These are phyloP conservation scores for Zelleria hepariella DNA, from an alignment of 2,888 invertebrate genomes.

Conservation along the genomic window DNA sequence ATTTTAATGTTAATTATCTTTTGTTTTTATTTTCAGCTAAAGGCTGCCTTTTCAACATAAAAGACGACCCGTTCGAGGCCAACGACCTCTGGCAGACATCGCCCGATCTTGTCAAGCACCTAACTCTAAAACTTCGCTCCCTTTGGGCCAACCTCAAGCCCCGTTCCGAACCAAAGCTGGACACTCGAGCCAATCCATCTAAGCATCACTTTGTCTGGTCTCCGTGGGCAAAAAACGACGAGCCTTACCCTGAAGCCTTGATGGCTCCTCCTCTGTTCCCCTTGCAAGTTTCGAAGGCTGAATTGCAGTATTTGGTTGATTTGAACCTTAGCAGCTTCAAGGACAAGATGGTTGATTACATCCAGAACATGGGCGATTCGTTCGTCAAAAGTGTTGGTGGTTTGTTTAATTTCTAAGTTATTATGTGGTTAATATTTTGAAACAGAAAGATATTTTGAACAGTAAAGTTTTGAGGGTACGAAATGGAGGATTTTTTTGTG, in stretches of 20 bases:
- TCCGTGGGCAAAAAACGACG: constrained; percentile 30
- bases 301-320: constrained; percentile 29
- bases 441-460: no score
- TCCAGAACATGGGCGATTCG: constrained; percentile 24
- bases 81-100: constrained; percentile 30
- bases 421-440: no score
- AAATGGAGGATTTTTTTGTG: not conserved
- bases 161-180: constrained; percentile 20
- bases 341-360: constrained; percentile 22
- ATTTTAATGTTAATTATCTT: no score
- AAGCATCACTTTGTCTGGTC: constrained; percentile 28
- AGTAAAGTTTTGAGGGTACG: no score
- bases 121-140: constrained; percentile 27
- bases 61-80: constrained; percentile 30
- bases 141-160: constrained; percentile 31
- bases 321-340: constrained; percentile 27
- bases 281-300: constrained; percentile 26
- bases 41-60: constrained; percentile 37
- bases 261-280: constrained; percentile 24
- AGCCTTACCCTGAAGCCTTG: constrained; percentile 18
- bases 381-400: constrained; percentile 24
- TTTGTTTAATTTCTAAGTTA: constrained; percentile 23
- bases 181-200: constrained; percentile 29
- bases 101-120: constrained; percentile 25
- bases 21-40: constrained; percentile 31